These are phyloP conservation scores for Menidia beryllina DNA, from an alignment of 2,113 vertebrate genomes.

Conservation along the genomic window DNA sequence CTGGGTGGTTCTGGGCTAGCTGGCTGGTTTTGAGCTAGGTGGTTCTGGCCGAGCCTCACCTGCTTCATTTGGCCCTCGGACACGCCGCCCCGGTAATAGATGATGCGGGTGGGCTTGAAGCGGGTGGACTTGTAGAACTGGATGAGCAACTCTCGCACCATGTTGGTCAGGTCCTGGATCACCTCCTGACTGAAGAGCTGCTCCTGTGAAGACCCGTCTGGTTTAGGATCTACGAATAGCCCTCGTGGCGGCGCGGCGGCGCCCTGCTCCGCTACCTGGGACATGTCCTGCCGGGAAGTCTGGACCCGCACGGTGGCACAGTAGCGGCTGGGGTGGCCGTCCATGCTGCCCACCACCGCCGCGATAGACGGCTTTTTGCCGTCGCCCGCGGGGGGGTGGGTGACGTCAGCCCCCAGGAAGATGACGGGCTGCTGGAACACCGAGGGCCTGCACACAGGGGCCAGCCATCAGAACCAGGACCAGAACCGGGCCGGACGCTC, in stretches of 20 bases:
- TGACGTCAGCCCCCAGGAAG: constrained; percentile 96
- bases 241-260: too few relatives aligned
- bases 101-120: constrained; percentile 98
- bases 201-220: constrained; percentile 76
- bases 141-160: constrained; percentile 96
- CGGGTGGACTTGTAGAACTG: constrained; percentile 99
- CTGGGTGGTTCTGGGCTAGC: too few relatives aligned
- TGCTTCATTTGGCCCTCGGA: constrained; percentile 99
- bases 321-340: constrained; percentile 97
- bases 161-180: constrained; percentile 97
- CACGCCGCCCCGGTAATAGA: constrained; percentile 97
- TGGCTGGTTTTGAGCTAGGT: too few relatives aligned
- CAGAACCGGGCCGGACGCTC: neutral
- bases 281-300: constrained; percentile 94
- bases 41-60: too few relatives aligned
- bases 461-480: too few relatives aligned
- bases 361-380: constrained; percentile 99
- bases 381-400: constrained; percentile 94
- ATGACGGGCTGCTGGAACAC: constrained; percentile 99
- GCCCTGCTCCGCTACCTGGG: constrained; percentile 86
- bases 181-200: constrained; percentile 97
- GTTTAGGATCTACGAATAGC: too few relatives aligned
- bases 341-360: constrained; percentile 98
- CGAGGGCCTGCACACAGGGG: constrained; percentile 85
- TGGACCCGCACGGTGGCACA: constrained; percentile 97